These are phyloP conservation scores for Aphis craccivora DNA, from an alignment of 1,140 invertebrate genomes.

Conservation along the genomic window DNA sequence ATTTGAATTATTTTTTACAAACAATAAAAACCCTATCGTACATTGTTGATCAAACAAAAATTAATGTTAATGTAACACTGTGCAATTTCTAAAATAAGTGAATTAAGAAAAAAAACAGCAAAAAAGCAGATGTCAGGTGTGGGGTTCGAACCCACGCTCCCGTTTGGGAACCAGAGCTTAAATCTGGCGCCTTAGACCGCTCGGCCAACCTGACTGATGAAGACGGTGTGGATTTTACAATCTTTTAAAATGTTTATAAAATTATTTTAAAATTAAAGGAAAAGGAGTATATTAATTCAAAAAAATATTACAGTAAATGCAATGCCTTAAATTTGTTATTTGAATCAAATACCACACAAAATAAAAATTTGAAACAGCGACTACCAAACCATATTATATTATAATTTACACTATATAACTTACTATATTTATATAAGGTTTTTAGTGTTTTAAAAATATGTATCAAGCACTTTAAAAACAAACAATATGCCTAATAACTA, in stretches of 20 bases:
- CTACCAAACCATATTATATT: too few relatives aligned
- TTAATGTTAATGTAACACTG: too few relatives aligned
- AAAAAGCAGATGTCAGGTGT: constrained; percentile 69
- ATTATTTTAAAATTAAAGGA: background rate
- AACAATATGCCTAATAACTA: too few relatives aligned
- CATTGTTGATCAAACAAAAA: too few relatives aligned
- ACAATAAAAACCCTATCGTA: too few relatives aligned
- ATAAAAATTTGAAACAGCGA: background rate
- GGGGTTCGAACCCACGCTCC: constrained; percentile 79
- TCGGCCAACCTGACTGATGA: constrained; percentile 70
- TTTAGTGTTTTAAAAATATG: too few relatives aligned
- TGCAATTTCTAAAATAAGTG: too few relatives aligned
- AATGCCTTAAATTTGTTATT: background rate
- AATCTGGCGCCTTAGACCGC: constrained; percentile 78
- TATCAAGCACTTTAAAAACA: background rate
- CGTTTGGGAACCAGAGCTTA: constrained; percentile 76
- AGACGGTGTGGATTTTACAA: fast-evolving
- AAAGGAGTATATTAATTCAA: too few relatives aligned
- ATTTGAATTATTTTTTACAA: too few relatives aligned
- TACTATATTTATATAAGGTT: too few relatives aligned
- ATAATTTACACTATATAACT: too few relatives aligned
- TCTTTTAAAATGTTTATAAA: background rate
- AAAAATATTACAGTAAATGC: background rate
- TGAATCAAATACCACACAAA: background rate
- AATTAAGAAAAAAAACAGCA: background rate